These are phyloP conservation scores for Epicauta chinensis DNA, from an alignment of 1,140 invertebrate genomes.

Conservation along the genomic window DNA sequence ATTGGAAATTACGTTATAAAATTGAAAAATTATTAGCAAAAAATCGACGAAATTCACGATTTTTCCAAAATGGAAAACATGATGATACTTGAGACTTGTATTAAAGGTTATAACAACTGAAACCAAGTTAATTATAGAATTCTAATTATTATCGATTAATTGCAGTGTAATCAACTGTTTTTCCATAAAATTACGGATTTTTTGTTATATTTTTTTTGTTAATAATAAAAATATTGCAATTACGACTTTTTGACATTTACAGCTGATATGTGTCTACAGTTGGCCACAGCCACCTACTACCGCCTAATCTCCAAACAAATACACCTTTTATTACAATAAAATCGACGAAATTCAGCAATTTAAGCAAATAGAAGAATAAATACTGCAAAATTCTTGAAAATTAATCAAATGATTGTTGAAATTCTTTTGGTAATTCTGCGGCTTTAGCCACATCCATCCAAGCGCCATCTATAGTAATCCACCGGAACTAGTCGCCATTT, in stretches of 20 bases:
- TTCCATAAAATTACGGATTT: neutral
- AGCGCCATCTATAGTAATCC: too few relatives aligned
- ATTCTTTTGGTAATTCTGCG: too few relatives aligned
- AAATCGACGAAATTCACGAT: neutral
- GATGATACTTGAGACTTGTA: constrained; percentile 4
- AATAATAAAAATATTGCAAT: constrained; percentile 4
- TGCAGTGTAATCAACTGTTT: too few relatives aligned
- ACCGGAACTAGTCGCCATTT: too few relatives aligned
- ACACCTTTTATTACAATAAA: too few relatives aligned
- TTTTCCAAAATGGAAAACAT: constrained; percentile 7
- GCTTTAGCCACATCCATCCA: too few relatives aligned
- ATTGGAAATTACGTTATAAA: constrained; percentile 2
- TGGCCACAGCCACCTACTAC: too few relatives aligned
- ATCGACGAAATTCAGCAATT: too few relatives aligned
- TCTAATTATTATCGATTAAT: neutral
- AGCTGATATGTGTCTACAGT: constrained; percentile 8
- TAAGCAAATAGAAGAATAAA: too few relatives aligned
- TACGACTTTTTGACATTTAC: constrained; percentile 7
- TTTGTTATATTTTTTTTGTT: neutral
- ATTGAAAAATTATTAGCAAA: neutral
- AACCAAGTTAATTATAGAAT: neutral
- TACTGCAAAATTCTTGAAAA: too few relatives aligned
- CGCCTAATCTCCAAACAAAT: too few relatives aligned
- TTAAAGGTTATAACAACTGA: neutral
- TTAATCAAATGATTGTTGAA: too few relatives aligned